Percentiles rank a stretch among this genome's conserved stretches.
phyloP scores from a whole-genome alignment of 30 jellyfish, hydroid and myxozoan species.

The Mastigias papua region DNA sequence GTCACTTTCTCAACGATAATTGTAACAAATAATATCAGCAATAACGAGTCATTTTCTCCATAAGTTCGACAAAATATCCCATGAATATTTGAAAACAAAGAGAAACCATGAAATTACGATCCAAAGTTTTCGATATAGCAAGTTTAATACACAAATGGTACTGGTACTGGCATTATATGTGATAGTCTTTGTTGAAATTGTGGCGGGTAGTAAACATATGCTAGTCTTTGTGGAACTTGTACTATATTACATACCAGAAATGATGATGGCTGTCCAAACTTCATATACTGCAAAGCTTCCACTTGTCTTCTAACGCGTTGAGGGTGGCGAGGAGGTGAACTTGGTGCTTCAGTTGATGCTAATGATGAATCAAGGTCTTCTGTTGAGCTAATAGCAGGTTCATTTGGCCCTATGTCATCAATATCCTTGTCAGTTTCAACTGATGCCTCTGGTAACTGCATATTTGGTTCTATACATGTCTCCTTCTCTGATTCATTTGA shows the following conservation, averaged over 20 bases:
- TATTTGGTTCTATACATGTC: background rate
- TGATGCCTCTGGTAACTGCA: constrained; percentile 15
- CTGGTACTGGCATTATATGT: constrained; percentile 1
- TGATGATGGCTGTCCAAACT: constrained; percentile 27
- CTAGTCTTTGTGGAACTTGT: constrained; percentile 32
- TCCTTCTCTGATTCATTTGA: background rate
- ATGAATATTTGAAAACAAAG: background rate
- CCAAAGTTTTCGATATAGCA: background rate
- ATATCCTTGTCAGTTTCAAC: constrained; percentile 7
- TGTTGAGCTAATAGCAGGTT: constrained; percentile 28
- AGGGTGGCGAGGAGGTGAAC: constrained; percentile 10
- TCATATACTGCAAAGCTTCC: constrained; percentile 18
- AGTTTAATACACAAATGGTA: background rate
- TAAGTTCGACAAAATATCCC: background rate
- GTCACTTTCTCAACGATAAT: constrained; percentile 5
- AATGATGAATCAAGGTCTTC: constrained; percentile 5
- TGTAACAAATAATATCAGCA: background rate
- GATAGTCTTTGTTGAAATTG: constrained; percentile 19
- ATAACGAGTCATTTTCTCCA: constrained; percentile 2
- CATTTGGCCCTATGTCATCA: constrained; percentile 10
- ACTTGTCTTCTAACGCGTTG: constrained; percentile 21
- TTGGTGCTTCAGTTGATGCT: constrained; percentile 43
- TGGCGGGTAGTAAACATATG: constrained; percentile 19
- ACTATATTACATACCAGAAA: constrained; percentile 15
- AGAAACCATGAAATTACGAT: background rate